phyloP scores from a whole-genome alignment of 2,797 vertebrate species.

The Micropoecilia bifurca region DNA sequence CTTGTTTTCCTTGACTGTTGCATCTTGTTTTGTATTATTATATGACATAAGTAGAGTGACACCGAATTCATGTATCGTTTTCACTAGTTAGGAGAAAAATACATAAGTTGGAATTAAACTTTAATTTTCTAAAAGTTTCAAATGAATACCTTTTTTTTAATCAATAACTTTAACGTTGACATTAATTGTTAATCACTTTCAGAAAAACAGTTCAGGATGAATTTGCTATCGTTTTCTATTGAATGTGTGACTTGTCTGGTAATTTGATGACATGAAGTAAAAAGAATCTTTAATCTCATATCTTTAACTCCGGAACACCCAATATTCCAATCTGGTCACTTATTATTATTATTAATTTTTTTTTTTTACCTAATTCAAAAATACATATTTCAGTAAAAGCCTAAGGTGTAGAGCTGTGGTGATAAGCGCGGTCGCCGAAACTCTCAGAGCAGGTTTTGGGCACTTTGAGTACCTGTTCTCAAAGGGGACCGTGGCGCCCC shows the following conservation, averaged over 20 bases:
- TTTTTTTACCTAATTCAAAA: background rate
- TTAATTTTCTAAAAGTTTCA: background rate
- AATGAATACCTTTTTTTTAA: background rate
- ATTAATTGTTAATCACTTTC: background rate
- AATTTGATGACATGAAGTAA: background rate
- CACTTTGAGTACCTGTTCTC: slow-evolving; percentile 64
- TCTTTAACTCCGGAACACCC: background rate
- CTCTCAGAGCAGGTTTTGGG: slow-evolving; percentile 39
- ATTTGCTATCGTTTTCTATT: background rate
- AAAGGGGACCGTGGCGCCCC: slow-evolving; percentile 39
- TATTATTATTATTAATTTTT: background rate
- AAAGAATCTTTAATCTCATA: background rate
- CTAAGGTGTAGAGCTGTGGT: slow-evolving; percentile 29
- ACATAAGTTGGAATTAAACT: background rate
- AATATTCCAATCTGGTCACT: background rate
- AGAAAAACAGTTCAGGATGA: background rate
- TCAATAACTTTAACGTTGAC: background rate
- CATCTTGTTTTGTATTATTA: background rate
- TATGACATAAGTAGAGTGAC: background rate
- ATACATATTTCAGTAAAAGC: background rate
- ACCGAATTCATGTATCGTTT: too few species aligned
- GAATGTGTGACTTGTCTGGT: too few species aligned
- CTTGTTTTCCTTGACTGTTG: background rate
- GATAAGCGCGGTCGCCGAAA: slow-evolving; percentile 49
- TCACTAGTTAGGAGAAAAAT: background rate